A percentile compares a stretch with the other conserved stretches of the same genome.
These are phyloP conservation scores for Phrixothrix hirtus DNA, from an alignment of 2,888 invertebrate species.

Conservation along the genomic window DNA sequence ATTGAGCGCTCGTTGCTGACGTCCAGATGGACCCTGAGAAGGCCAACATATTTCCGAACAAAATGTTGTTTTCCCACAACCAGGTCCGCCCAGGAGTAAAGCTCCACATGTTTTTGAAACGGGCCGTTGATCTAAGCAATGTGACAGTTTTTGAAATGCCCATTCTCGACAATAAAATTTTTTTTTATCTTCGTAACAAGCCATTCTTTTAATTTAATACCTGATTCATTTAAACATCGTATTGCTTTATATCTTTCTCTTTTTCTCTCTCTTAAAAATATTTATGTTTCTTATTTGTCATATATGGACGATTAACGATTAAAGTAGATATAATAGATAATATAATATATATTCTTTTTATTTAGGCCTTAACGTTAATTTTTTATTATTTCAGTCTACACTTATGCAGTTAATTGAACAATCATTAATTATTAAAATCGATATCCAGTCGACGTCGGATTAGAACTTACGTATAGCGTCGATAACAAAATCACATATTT, in stretches of 20 bases:
- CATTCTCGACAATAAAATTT: conserved; percentile 91
- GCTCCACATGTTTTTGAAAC: conserved; percentile 86
- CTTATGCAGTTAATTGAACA: conserved; percentile 21
- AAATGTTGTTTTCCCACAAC: conserved; percentile 92
- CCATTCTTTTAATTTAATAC: conserved; percentile 37
- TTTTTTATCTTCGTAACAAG: conserved; percentile 64
- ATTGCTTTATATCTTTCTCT: conserved; percentile 18
- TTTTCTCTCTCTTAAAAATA: too few species aligned
- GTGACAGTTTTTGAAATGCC: conserved; percentile 91
- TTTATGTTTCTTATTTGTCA: conserved; percentile 16
- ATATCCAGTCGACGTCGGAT: conserved; percentile 2
- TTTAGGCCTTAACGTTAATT: conserved; percentile 19
- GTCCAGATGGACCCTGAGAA: conserved; percentile 66
- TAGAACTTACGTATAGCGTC: conserved; percentile 11
- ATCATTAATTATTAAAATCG: conserved; percentile 9
- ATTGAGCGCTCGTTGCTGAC: conserved; percentile 74
- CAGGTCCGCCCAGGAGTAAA: conserved; percentile 83
- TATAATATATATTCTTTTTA: conserved; percentile 4
- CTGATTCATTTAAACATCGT: conserved; percentile 9
- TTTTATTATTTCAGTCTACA: conserved; percentile 14
- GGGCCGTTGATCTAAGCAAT: conserved; percentile 87
- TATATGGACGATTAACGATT: conserved; percentile 22
- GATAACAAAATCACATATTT: conserved; percentile 7
- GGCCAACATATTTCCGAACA: conserved; percentile 79
- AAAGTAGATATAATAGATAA: conserved; percentile 11